Base-by-base conservation (phyloP, 2,113 vertebrate species). In the Rhinogobius similis region DNA sequence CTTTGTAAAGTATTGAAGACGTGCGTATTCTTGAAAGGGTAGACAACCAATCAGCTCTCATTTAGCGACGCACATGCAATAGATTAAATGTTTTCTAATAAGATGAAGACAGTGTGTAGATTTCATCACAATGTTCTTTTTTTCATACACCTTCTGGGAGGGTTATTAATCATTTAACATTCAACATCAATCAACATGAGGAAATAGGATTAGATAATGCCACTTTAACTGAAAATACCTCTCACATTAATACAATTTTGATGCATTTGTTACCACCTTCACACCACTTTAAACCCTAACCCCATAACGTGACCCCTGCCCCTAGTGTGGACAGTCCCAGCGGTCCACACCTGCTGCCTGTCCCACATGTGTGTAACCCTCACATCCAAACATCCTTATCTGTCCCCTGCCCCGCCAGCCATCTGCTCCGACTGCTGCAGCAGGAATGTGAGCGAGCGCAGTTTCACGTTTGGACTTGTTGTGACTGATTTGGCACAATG, bases 321-420 rank as follows among this genome's bases (percentile, higher is more conserved):
- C 50, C 67, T 73, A 1, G 75, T 21, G 52, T 24, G 27, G 70
- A 62, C 84, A 68, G 70, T 66, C 20, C 4, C 32, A 52, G 36
- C 48, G 77, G 16, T 64, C 66, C 75, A 69, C 89, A 90, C 87
- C 85, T 90, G 87, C 86, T 76, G 73, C 58, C 66, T 50, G 53
- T 52, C 48, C 65, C 73, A 74, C 5, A 27, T 48, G 39, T 52
- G 82, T 73, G 75, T 12, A 63, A 74, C 76, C 67, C 67, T 58
- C 55, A 85, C 85, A 85, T 91, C 87, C 77, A 82, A 87, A 87
- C 68, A 67, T 79, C 87, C 86, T 89, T 88, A 89, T 92, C 88
- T 89, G 76, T 65, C 72, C 79, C 75, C 68, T 84, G 88, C 83
- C 82, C 77, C 75, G 65, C 48, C 68, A 0, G 67, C 86, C 90